phyloP scores from a whole-genome alignment of 2,888 invertebrate genomes.

The Ophion ventricosus region DNA sequence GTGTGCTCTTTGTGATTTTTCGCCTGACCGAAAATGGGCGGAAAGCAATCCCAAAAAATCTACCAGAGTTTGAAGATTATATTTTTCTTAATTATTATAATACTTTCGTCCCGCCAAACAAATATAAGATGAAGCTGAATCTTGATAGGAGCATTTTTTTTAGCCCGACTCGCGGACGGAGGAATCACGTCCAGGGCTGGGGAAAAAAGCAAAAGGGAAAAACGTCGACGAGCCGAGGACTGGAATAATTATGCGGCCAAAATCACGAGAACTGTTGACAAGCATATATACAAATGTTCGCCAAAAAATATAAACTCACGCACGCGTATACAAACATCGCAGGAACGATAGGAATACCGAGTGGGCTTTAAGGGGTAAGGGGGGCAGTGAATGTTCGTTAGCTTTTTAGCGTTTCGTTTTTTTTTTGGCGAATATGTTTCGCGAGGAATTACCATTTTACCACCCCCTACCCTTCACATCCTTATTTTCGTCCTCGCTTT shows the following conservation, averaged over 20 bases:
- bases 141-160: background rate
- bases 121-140: too few relatives aligned
- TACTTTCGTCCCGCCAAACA: too few relatives aligned
- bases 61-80: too few relatives aligned
- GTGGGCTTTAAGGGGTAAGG: conserved; percentile 25
- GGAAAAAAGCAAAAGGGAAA: background rate
- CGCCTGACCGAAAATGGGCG: background rate
- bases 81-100: too few relatives aligned
- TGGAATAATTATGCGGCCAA: conserved; percentile 63
- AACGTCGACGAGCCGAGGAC: conserved; percentile 48
- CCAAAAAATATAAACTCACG: conserved; percentile 4
- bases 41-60: background rate
- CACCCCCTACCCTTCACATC: conserved; percentile 23
- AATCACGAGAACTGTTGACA: conserved; percentile 57
- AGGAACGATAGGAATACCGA: conserved; percentile 53
- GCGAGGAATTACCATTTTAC: conserved; percentile 50
- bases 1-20: background rate
- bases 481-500: conserved; percentile 31
- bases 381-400: conserved; percentile 50
- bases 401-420: conserved; percentile 3
- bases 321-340: conserved; percentile 17
- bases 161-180: background rate
- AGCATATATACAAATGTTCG: conserved; percentile 50
- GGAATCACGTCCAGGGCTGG: background rate
- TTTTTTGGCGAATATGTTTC: conserved; percentile 44